These are phyloP conservation scores for Heterohyrax brucei DNA, from an alignment of 2,797 vertebrate species.

Conservation along the genomic window DNA sequence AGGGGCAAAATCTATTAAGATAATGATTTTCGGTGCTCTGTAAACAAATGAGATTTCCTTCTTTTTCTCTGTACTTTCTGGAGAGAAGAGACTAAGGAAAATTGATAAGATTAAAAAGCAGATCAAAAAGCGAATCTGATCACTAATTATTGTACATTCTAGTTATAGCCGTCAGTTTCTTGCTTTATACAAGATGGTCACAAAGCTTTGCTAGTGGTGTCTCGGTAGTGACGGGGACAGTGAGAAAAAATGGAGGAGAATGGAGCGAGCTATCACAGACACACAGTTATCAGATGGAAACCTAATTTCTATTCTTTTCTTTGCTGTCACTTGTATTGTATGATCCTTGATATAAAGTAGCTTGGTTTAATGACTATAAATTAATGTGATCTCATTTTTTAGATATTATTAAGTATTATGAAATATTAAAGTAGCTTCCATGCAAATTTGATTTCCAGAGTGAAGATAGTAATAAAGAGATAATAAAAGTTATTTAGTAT, in stretches of 20 bases:
- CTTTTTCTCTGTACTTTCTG: slow-evolving; percentile 6
- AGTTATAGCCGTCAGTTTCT: slow-evolving; percentile 54
- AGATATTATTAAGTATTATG: background rate
- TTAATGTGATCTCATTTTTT: slow-evolving; percentile 39
- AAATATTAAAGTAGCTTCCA: slow-evolving; percentile 58
- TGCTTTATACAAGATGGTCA: slow-evolving; percentile 16
- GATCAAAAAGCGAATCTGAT: slow-evolving; percentile 49
- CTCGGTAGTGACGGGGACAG: background rate
- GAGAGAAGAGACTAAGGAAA: slow-evolving; percentile 66
- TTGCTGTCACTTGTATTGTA: background rate
- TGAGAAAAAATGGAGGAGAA: background rate
- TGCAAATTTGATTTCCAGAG: slow-evolving; percentile 2
- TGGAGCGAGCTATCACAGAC: slow-evolving; percentile 13
- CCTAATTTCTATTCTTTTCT: background rate
- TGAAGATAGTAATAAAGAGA: background rate
- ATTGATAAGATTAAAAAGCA: slow-evolving; percentile 71
- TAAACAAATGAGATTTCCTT: slow-evolving; percentile 50
- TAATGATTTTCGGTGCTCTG: slow-evolving; percentile 68
- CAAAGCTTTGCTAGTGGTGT: background rate
- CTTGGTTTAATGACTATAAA: background rate
- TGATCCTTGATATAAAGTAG: background rate
- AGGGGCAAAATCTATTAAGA: slow-evolving; percentile 42
- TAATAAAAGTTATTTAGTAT: background rate
- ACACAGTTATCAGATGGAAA: background rate
- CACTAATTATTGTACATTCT: slow-evolving; percentile 56